Conservation (phyloP, 2,888 invertebrate species). For the Agrenia bidenticulata region DNA sequence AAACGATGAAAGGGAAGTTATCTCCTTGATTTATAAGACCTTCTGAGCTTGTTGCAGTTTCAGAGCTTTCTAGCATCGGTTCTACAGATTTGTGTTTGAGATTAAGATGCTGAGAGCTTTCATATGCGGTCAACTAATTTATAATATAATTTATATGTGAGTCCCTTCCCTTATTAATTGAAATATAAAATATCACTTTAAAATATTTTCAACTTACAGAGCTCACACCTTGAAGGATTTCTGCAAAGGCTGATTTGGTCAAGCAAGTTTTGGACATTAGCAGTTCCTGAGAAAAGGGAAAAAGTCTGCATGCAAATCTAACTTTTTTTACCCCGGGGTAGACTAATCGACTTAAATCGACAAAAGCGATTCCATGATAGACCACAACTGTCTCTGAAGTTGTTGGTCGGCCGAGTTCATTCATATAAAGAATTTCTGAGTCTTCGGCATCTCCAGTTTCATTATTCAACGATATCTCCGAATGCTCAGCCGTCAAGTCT, state of each 20-base stretch:
- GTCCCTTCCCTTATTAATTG: too few relatives aligned
- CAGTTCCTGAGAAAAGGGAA: constrained; percentile 23
- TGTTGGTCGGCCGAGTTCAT: constrained; percentile 13
- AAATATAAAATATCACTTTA: background rate
- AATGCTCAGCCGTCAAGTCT: background rate
- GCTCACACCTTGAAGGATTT: background rate
- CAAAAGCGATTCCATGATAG: constrained; percentile 32
- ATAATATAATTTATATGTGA: too few relatives aligned
- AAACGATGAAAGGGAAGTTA: constrained; percentile 27
- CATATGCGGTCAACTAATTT: too few relatives aligned
- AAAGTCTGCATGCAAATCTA: constrained; percentile 27
- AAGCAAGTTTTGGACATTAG: constrained; percentile 14
- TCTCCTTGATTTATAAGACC: background rate
- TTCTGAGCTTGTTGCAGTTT: background rate
- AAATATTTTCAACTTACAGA: background rate
- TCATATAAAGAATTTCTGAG: constrained; percentile 14
- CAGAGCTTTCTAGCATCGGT: too few relatives aligned
- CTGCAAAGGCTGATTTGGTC: constrained; percentile 13
- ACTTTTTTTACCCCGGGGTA: constrained; percentile 28
- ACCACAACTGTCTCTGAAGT: constrained; percentile 19
- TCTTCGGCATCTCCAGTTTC: background rate
- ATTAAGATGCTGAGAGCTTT: background rate
- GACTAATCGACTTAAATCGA: constrained; percentile 30
- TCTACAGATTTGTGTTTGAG: too few relatives aligned
- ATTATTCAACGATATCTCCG: background rate